These are phyloP conservation scores for Lepus timidus DNA, from an alignment of 2,113 vertebrate genomes.

Conservation along the genomic window DNA sequence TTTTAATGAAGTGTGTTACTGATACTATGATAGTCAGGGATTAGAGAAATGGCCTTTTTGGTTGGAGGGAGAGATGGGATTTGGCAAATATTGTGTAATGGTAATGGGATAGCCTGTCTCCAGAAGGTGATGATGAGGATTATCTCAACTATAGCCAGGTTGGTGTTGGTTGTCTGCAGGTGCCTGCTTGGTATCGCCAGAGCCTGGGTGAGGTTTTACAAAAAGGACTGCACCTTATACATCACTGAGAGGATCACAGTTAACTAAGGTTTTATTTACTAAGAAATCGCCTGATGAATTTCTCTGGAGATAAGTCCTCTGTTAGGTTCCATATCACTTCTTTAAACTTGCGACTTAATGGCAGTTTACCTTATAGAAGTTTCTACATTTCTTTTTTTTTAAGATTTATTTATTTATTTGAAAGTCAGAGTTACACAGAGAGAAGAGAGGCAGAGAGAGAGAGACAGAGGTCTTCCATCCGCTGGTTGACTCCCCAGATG, in stretches of 20 bases:
- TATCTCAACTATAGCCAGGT: slow-evolving; percentile 10
- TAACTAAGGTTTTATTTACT: slow-evolving; percentile 4
- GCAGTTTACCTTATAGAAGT: slow-evolving; percentile 21
- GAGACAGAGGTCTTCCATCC: too few relatives aligned
- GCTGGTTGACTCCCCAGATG: too few relatives aligned
- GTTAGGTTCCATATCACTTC: background rate
- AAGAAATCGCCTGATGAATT: slow-evolving; percentile 45
- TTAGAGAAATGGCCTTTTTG: slow-evolving; percentile 47
- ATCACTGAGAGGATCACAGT: background rate
- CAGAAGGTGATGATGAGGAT: slow-evolving; percentile 1
- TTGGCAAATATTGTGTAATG: background rate
- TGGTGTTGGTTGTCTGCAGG: slow-evolving; percentile 2
- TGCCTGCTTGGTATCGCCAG: slow-evolving; percentile 24
- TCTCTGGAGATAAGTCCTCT: slow-evolving; percentile 46
- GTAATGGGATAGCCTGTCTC: background rate
- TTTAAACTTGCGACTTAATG: slow-evolving; percentile 57
- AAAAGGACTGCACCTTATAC: background rate
- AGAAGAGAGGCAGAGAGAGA: too few relatives aligned
- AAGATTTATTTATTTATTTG: too few relatives aligned
- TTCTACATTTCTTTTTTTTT: too few relatives aligned
- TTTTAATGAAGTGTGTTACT: slow-evolving; percentile 57
- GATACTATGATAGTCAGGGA: background rate
- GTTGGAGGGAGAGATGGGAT: background rate
- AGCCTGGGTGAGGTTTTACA: background rate
- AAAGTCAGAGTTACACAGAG: too few relatives aligned